These are phyloP conservation scores for Mus musculus DNA, from an alignment of 2,113 vertebrate species.

Conservation along the genomic window DNA sequence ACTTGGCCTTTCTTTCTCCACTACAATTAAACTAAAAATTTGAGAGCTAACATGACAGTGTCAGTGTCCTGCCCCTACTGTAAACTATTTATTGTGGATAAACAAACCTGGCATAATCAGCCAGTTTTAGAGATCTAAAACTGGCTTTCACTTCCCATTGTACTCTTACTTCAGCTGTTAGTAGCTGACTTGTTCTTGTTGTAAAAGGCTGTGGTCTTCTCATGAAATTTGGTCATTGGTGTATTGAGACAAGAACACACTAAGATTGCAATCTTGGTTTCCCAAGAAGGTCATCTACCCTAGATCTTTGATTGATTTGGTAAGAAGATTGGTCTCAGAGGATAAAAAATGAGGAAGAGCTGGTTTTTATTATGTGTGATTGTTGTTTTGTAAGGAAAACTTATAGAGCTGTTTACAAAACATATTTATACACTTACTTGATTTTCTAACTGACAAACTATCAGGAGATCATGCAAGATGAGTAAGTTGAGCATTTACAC, in stretches of 20 bases:
- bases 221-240: not conserved
- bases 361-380: not conserved
- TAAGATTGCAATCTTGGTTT: constrained; percentile 20
- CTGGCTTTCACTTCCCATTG: not conserved
- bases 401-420: not conserved
- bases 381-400: not conserved
- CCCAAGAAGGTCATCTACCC: not conserved
- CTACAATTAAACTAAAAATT: not conserved
- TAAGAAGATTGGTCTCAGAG: not conserved
- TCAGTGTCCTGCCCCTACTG: not conserved
- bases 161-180: not conserved
- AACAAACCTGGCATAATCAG: not conserved
- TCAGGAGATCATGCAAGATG: constrained; percentile 6
- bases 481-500: not conserved
- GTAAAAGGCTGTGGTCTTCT: not conserved
- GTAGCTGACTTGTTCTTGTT: not conserved
- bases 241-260: not conserved
- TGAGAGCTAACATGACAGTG: not conserved
- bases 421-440: not conserved
- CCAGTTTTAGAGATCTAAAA: not conserved
- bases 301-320: not conserved
- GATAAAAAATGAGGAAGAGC: not conserved
- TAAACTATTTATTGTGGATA: not conserved
- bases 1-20: not conserved
- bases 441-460: constrained; percentile 29